phyloP scores from a whole-genome alignment of 2,113 vertebrate species.

The Phalacrocorax carbo region DNA sequence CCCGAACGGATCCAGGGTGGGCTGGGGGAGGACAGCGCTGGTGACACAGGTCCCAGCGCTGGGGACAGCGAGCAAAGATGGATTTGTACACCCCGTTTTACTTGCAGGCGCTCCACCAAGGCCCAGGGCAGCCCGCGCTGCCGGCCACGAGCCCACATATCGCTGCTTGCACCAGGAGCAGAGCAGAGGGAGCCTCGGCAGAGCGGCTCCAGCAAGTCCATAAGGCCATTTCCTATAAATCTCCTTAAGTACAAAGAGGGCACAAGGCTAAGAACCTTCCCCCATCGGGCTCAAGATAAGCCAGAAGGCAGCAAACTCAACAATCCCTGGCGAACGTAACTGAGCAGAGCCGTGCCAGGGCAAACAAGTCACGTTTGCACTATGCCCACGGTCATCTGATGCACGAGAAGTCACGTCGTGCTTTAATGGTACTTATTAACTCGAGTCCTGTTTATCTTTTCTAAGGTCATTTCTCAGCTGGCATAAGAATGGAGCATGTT shows the following conservation, averaged over 20 bases:
- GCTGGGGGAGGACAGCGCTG: not conserved
- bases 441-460: not conserved
- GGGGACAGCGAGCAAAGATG: not conserved
- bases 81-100: not conserved
- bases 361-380: not conserved
- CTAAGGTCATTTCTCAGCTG: not conserved
- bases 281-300: not conserved
- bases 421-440: slow-evolving; percentile 21
- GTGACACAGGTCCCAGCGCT: not conserved
- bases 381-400: not conserved
- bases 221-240: not conserved
- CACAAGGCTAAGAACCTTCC: not conserved
- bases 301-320: not conserved
- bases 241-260: not conserved
- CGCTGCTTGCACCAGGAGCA: not conserved
- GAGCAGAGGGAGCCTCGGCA: not conserved
- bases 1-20: accelerated
- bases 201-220: not conserved
- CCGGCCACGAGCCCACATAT: accelerated
- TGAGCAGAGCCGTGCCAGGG: not conserved
- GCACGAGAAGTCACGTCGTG: not conserved
- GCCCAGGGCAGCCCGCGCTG: accelerated
- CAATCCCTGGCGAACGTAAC: accelerated
- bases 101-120: not conserved
- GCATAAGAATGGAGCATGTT: accelerated